Base-by-base conservation (phyloP, 2,113 vertebrate genomes). In the Glareola pratincola region DNA sequence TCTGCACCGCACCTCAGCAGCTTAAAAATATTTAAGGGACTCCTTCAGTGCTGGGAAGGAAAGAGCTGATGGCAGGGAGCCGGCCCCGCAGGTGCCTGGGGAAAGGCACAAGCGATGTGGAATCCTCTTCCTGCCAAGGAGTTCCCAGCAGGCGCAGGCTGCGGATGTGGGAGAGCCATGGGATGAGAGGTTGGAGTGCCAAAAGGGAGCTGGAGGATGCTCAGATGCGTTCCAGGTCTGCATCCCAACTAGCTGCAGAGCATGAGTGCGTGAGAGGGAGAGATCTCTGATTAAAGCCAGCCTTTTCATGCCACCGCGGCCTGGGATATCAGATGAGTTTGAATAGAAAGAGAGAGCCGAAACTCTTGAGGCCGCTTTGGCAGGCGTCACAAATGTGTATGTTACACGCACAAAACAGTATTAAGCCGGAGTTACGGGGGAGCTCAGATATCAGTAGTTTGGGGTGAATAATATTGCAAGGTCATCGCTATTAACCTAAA, bases 101-200 rank as follows among this genome's bases (percentile, higher is more conserved):
- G 60, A 56, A 74, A 74, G 60, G 53, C 53, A 83, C 45, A 53
- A 54, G n/a, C 0, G 3, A 50, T 50, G 67, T 5, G 10, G 68
- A 51, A 19, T 13, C 3, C 1, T 75, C 36, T 23, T 69, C 50
- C 24, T 13, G 62, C 16, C 24, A 56, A 39, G 64, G 23, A 17
- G 18, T 3, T 66, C 66, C 64, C 54, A 17, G 64, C 15, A 66
- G n/a, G 62, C 1, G 0, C 14, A 19, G 54, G 60, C 11, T 78
- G 59, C 12, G 0, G 2, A 9, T 3, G 23, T 1, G 1, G 39
- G 54, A 62, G 37, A 4, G 32, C 43, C 2, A 1, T 27, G 27
- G 91, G 47, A 57, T 0, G 8, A 32, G 43, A 14, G 39, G n/a
- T 2, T 0, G 2, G 63, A n/a, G 39, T 0, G 3, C 78, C 37